Evolutionary conservation across 2,888 invertebrate species (phyloP).

Genomic region (Oscheius sp.): DNA sequence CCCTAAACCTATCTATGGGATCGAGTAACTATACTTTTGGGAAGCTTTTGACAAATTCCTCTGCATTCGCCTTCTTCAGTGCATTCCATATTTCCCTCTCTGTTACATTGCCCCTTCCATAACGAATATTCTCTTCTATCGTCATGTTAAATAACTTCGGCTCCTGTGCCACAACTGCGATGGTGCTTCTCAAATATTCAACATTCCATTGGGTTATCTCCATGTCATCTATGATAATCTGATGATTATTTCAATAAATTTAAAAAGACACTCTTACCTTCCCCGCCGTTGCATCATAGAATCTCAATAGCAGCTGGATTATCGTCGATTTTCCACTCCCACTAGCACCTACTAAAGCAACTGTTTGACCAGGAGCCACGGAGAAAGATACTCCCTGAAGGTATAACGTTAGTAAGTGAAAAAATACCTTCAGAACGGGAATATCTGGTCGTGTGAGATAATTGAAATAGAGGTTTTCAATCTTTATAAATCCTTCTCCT

Average conservation of each 20-base stretch:
- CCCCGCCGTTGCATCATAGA: slow-evolving; percentile 47
- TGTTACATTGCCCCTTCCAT: slow-evolving; percentile 55
- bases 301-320: slow-evolving; percentile 51
- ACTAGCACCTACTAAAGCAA: slow-evolving; percentile 58
- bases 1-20: not conserved
- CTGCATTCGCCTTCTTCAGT: slow-evolving; percentile 72
- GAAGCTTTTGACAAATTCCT: slow-evolving; percentile 71
- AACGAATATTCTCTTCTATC: slow-evolving; percentile 74
- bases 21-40: slow-evolving; percentile 69
- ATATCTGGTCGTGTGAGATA: slow-evolving; percentile 73
- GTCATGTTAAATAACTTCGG: slow-evolving; percentile 77
- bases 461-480: slow-evolving; percentile 72
- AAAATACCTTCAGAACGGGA: slow-evolving; percentile 58
- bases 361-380: slow-evolving; percentile 51
- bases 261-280: slow-evolving; percentile 31
- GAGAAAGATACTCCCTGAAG: slow-evolving; percentile 46
- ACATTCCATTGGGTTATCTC: slow-evolving; percentile 72
- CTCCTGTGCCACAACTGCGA: slow-evolving; percentile 71
- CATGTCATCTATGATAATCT: slow-evolving; percentile 69
- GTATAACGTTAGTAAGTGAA: too few species aligned
- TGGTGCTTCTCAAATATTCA: slow-evolving; percentile 71
- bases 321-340: slow-evolving; percentile 60
- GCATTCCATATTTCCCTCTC: slow-evolving; percentile 53
- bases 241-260: slow-evolving; percentile 43
- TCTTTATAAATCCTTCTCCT: slow-evolving; percentile 71